Base-by-base conservation (phyloP, 1,140 invertebrate species). In the Papilio glaucus region DNA sequence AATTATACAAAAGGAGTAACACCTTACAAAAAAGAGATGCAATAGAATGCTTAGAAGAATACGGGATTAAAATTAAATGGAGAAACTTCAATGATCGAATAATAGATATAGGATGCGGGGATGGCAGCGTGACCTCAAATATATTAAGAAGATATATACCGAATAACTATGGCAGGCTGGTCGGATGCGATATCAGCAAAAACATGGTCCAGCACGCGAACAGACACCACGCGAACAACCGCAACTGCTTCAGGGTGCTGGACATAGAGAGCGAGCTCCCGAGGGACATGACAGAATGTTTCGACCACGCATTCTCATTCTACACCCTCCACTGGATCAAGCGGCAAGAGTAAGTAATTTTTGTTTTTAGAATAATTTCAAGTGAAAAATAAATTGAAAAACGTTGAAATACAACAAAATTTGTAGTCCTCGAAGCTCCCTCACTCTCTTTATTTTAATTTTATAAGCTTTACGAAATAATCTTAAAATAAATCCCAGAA, bases 251-350 rank as follows among this genome's bases (percentile, higher is more conserved):
- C 81, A 82, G 93, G 1, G 89, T 95, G 24, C 83, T 97, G 71
- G 96, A 98, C 80, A 96, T 97, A 60, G 94, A 94, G 0, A 82
- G 85, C 4, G 83, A 94, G 0, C 80, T 95, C 45, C 94, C 94
- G 0, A 84, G 85, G 1, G 83, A 94, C 15, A 76, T 94, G 73
- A 77, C 88, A 10, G 94, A 88, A n/a, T 85, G 88, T 37, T 97
- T 96, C 77, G 94, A 96, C 74, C 96, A 97, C 80, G 94, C 95
- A 0, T 95, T 97, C 63, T 97, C 97, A 0, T 97, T 97, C 79
- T 97, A 97, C 82, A 96, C 97, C 75, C 90, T 98, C 0, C 97
- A 98, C 78, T 98, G 97, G 97, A 95, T 97, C 37, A 95, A 95
- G 72, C 94, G 97, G 80, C 95, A 96, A 78, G 94, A 94, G 94